Evolutionary conservation across 2,797 vertebrate genomes (phyloP).

Genomic region (Eulemur mongoz): DNA sequence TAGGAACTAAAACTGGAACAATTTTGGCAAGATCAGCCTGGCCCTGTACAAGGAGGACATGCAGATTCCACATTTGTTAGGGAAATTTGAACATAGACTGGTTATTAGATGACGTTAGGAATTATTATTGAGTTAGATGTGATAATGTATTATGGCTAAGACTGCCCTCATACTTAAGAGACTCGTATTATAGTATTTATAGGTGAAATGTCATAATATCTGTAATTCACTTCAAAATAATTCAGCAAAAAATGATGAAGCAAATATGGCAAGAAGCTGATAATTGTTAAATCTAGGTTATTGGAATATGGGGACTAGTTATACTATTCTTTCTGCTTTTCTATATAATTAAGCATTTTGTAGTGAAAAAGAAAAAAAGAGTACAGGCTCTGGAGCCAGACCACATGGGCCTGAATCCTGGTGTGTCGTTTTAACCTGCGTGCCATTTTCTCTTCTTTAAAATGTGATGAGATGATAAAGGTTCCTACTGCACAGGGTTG

Average conservation of each 20-base stretch:
- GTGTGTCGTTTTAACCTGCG: neutral
- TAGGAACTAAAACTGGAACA: neutral
- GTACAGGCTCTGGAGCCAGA: neutral
- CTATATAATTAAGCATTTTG: conserved; percentile 25
- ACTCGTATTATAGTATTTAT: neutral
- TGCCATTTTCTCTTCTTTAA: conserved; percentile 14
- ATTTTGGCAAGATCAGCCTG: neutral
- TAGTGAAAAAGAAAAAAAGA: neutral
- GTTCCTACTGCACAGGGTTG: neutral
- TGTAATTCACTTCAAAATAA: neutral
- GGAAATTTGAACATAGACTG: neutral
- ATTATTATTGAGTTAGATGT: neutral
- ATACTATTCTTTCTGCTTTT: neutral
- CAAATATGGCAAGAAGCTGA: neutral
- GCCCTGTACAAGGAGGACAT: neutral
- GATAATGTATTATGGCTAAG: neutral
- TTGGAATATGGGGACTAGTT: neutral
- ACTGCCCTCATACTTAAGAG: neutral
- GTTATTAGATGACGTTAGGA: neutral
- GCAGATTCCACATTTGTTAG: neutral
- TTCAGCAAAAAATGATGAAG: conserved; percentile 3
- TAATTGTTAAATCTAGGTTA: conserved; percentile 26
- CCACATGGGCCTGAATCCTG: neutral
- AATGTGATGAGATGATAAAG: neutral
- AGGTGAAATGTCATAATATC: conserved; percentile 5